phyloP scores from a whole-genome alignment of 2,888 invertebrate species.

The Brachylomia viminalis region DNA sequence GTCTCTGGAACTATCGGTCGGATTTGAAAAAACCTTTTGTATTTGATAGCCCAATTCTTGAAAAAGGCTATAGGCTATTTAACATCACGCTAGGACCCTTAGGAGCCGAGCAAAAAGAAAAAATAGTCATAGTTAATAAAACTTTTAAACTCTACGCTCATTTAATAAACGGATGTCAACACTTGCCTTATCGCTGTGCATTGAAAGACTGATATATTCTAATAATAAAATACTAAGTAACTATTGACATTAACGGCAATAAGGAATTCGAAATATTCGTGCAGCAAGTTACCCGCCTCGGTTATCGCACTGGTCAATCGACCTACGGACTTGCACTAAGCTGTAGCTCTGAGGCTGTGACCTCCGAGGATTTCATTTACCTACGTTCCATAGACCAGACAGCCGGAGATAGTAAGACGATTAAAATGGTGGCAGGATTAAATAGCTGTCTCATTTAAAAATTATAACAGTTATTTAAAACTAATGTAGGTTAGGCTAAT shows the following conservation, averaged over 20 bases:
- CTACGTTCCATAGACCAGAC: conserved; percentile 10
- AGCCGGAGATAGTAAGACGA: conserved; percentile 27
- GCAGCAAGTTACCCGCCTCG: conserved; percentile 54
- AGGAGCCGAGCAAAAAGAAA: neutral
- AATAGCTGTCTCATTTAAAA: conserved; percentile 14
- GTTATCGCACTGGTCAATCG: conserved; percentile 60
- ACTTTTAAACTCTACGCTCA: neutral
- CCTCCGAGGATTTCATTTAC: conserved; percentile 50
- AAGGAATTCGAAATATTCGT: conserved; percentile 60
- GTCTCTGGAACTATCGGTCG: too few species aligned
- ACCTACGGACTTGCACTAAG: conserved; percentile 51
- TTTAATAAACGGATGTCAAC: conserved; percentile 4
- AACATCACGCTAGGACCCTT: too few species aligned
- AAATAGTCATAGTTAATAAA: neutral
- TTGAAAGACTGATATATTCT: conserved; percentile 20
- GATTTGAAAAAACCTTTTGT: too few species aligned
- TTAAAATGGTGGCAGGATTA: conserved; percentile 21
- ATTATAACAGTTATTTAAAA: conserved; percentile 14
- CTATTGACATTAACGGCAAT: conserved; percentile 24
- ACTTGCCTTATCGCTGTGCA: conserved; percentile 12
- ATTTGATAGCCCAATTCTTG: too few species aligned
- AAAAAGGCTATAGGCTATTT: too few species aligned
- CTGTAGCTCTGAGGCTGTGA: conserved; percentile 36
- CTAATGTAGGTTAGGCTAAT: conserved; percentile 11
- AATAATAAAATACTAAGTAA: conserved; percentile 18